These are phyloP conservation scores for Linhomoeus sp. DNA, from an alignment of 2,888 invertebrate genomes.

Conservation along the genomic window DNA sequence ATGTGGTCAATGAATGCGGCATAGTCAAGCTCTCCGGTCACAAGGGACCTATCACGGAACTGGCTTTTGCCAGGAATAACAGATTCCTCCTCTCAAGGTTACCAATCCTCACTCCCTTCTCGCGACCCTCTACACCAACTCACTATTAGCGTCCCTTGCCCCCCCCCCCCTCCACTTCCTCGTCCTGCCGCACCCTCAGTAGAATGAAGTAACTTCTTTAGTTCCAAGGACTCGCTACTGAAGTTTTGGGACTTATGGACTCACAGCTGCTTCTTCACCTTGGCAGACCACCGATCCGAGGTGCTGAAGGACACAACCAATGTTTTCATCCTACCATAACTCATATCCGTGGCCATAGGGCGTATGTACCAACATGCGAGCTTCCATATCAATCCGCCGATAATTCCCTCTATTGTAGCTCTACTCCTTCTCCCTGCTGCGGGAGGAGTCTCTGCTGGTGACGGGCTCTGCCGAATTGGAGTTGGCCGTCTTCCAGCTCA, in stretches of 20 bases:
- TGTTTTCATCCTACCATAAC: background rate
- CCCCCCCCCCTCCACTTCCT: no score
- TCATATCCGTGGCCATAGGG: no score
- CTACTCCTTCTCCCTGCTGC: constrained; percentile 59
- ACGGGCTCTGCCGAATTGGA: constrained; percentile 67
- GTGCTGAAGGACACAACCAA: constrained; percentile 32
- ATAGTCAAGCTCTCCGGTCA: constrained; percentile 72
- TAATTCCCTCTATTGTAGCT: constrained; percentile 38
- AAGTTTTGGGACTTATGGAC: constrained; percentile 94
- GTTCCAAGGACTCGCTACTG: constrained; percentile 73
- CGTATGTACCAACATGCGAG: no score
- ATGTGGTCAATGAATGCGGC: constrained; percentile 74
- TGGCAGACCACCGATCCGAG: constrained; percentile 46
- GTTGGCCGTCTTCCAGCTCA: constrained; percentile 47
- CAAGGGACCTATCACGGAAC: constrained; percentile 63
- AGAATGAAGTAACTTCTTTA: no score
- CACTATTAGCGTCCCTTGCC: no score
- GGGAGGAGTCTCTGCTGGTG: constrained; percentile 59
- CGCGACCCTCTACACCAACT: no score
- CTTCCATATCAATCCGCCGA: background rate
- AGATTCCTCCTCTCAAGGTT: constrained; percentile 32
- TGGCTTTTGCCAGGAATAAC: constrained; percentile 28
- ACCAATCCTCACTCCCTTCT: no score
- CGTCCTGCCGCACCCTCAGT: no score
- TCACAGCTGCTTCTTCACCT: constrained; percentile 81